Conservation (phyloP, 2,888 invertebrate species). For the Ornithoptera alexandrae region DNA sequence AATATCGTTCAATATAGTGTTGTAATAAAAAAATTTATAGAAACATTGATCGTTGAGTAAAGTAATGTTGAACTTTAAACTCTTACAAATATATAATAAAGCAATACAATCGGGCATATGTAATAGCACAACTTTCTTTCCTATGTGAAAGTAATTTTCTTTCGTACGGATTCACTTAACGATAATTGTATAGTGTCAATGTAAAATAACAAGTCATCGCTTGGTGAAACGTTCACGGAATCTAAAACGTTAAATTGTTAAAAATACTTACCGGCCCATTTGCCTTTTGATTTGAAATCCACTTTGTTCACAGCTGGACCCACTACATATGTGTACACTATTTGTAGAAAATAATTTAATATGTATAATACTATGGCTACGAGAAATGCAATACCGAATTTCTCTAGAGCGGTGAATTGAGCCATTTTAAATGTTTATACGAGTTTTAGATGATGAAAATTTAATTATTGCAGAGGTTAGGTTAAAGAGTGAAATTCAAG, state of each 20-base stretch:
- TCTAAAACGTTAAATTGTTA: not conserved
- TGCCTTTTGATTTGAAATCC: conserved; percentile 84
- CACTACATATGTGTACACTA: conserved; percentile 65
- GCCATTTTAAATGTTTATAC: conserved; percentile 46
- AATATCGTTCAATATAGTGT: no score
- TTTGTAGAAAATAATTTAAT: conserved; percentile 46
- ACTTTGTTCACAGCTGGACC: conserved; percentile 80
- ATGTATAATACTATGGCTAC: conserved; percentile 51
- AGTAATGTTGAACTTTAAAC: no score
- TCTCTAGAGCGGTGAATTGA: conserved; percentile 58
- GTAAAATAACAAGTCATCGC: not conserved
- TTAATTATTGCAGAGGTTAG: conserved; percentile 49
- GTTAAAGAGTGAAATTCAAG: conserved; percentile 38
- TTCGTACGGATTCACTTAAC: not conserved
- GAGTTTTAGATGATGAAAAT: conserved; percentile 23
- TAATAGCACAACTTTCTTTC: not conserved
- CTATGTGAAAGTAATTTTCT: not conserved
- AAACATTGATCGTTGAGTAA: no score
- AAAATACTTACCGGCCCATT: conserved; percentile 88
- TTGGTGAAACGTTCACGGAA: not conserved
- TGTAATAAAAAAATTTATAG: no score
- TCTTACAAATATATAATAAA: not conserved
- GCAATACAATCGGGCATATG: not conserved
- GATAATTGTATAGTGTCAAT: not conserved
- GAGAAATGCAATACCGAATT: conserved; percentile 68